Evolutionary conservation across 2,113 vertebrate species (phyloP).

Genomic region (Ptilorrhoa leucosticta): DNA sequence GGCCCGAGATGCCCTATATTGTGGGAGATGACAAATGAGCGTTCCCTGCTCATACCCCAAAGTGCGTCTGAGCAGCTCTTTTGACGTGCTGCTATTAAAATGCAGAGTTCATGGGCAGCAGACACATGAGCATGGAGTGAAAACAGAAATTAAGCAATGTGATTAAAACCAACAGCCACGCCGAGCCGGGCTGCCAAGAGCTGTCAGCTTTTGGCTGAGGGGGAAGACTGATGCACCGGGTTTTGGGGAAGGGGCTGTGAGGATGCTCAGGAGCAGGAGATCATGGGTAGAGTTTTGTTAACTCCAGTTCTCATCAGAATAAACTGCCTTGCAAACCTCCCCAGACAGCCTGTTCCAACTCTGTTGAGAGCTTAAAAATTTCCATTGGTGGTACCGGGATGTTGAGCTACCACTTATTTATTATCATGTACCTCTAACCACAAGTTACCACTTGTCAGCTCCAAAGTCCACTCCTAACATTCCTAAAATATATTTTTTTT

Average conservation of each 20-base stretch:
- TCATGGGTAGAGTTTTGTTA: not conserved
- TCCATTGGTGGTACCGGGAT: not conserved
- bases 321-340: not conserved
- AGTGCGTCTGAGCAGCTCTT: not conserved
- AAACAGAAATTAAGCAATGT: constrained; percentile 4
- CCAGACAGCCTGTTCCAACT: not conserved
- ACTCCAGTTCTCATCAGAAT: not conserved
- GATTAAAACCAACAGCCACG: not conserved
- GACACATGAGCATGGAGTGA: not conserved
- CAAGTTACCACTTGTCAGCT: not conserved
- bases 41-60: not conserved
- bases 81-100: not conserved
- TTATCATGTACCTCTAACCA: not conserved
- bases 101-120: not conserved
- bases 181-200: not conserved
- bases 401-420: not conserved
- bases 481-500: not conserved
- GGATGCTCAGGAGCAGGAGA: not conserved
- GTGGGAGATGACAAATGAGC: constrained; percentile 23
- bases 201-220: not conserved
- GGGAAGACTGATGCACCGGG: not conserved
- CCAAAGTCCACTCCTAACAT: not conserved
- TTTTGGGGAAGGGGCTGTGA: not conserved
- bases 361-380: not conserved
- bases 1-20: not conserved